Evolutionary conservation across 1,140 invertebrate species (phyloP).

Genomic region (Helicoverpa zea): DNA sequence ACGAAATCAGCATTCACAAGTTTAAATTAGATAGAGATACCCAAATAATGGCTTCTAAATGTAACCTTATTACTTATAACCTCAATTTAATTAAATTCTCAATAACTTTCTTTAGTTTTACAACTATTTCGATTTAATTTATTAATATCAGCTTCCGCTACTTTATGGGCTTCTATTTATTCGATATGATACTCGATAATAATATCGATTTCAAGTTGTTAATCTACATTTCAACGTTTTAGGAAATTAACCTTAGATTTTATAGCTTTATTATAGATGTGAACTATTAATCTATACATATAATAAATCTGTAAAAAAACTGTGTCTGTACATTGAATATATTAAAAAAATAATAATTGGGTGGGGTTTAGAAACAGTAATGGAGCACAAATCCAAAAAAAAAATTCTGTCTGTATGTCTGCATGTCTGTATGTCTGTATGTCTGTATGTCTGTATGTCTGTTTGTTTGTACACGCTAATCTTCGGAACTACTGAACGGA

Average conservation of each 20-base stretch:
- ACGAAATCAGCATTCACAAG: too few species aligned
- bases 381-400: too few species aligned
- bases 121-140: slow-evolving; percentile 20
- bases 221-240: slow-evolving; percentile 38
- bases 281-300: slow-evolving; percentile 42
- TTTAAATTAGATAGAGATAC: not conserved
- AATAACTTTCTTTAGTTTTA: slow-evolving; percentile 39
- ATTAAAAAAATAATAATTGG: too few species aligned
- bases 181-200: slow-evolving; percentile 2
- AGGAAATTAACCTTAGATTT: slow-evolving; percentile 19
- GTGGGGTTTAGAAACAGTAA: too few species aligned
- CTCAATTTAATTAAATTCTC: slow-evolving; percentile 1
- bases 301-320: too few species aligned
- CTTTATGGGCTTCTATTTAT: slow-evolving; percentile 10
- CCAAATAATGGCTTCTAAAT: not conserved
- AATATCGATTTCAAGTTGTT: slow-evolving; percentile 8
- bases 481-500: too few species aligned
- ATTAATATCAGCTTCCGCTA: slow-evolving; percentile 41
- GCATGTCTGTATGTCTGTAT: too few species aligned
- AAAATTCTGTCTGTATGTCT: too few species aligned
- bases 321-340: too few species aligned
- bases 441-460: too few species aligned
- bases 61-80: not conserved
- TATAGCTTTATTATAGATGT: slow-evolving; percentile 36
- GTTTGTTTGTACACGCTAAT: too few species aligned